These are phyloP conservation scores for Chrysogorgia sp. DNA, from an alignment of 92 coral and sea anemone species.

Conservation along the genomic window DNA sequence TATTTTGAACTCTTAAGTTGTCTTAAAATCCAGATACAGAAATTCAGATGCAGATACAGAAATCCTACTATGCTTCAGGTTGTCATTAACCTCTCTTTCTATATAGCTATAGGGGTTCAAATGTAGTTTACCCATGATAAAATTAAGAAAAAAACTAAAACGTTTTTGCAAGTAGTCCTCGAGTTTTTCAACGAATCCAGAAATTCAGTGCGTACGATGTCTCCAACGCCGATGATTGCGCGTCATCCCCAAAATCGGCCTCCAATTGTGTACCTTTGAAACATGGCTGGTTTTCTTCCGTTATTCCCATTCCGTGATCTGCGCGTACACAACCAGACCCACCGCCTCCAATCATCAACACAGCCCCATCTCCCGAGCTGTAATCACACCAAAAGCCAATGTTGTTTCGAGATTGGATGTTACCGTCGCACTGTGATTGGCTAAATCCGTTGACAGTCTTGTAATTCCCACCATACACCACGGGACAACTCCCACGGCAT, in stretches of 20 bases:
- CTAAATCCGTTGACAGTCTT: constrained; percentile 15
- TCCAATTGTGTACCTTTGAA: background rate
- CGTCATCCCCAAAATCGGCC: constrained; percentile 14
- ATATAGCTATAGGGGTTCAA: too few species aligned
- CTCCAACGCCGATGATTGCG: background rate
- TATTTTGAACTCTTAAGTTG: too few species aligned
- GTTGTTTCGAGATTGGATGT: constrained; percentile 21
- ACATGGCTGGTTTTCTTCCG: constrained; percentile 21
- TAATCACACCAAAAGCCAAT: constrained; percentile 63
- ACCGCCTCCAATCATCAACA: constrained; percentile 54
- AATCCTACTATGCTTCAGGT: too few species aligned
- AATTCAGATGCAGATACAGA: too few species aligned
- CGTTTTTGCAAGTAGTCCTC: background rate
- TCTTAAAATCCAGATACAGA: too few species aligned
- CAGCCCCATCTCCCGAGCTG: constrained; percentile 44
- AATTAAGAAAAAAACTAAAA: too few species aligned
- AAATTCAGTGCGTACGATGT: constrained; percentile 12
- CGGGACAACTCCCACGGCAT: constrained; percentile 41
- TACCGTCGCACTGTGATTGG: constrained; percentile 13
- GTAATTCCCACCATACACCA: constrained; percentile 43
- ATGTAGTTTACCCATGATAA: too few species aligned
- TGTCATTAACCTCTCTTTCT: too few species aligned
- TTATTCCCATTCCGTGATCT: constrained; percentile 53
- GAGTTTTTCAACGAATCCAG: constrained; percentile 21
- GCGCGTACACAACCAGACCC: constrained; percentile 5